A percentile compares a stretch with the other conserved stretches of the same genome.
These are phyloP conservation scores for Synanthedon andrenaeformis DNA, from an alignment of 2,888 invertebrate genomes.

Conservation along the genomic window DNA sequence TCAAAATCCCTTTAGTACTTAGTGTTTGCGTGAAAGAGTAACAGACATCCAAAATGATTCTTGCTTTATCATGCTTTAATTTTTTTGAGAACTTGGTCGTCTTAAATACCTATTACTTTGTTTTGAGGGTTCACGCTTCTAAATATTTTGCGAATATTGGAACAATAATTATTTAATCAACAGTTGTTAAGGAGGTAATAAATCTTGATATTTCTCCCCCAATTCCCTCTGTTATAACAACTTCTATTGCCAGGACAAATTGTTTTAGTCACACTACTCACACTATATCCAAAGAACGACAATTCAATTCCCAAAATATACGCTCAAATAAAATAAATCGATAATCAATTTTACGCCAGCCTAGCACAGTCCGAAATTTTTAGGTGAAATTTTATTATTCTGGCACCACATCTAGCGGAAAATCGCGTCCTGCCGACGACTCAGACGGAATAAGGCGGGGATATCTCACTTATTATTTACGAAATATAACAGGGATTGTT, in stretches of 20 bases:
- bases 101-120: no score
- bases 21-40: no score
- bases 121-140: no score
- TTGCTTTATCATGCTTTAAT: no score
- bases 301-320: neutral
- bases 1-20: no score
- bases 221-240: neutral
- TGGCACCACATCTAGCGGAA: slow-evolving; percentile 53
- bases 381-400: slow-evolving; percentile 49
- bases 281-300: slow-evolving; percentile 20
- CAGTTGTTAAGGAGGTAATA: no score
- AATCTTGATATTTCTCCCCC: no score
- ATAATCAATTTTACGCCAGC: slow-evolving; percentile 65
- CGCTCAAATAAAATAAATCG: slow-evolving; percentile 30
- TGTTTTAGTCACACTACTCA: slow-evolving; percentile 31
- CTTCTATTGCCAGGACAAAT: slow-evolving; percentile 28
- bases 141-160: no score
- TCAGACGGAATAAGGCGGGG: slow-evolving; percentile 24
- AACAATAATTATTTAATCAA: no score
- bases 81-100: no score
- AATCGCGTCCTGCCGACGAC: slow-evolving; percentile 40
- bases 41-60: no score
- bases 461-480: slow-evolving; percentile 35
- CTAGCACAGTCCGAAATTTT: slow-evolving; percentile 38
- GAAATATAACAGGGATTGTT: slow-evolving; percentile 20